Percentiles rank a stretch among this genome's conserved stretches.
These are phyloP conservation scores for Yponomeuta sedellus DNA, from an alignment of 2,888 invertebrate genomes.

Conservation along the genomic window DNA sequence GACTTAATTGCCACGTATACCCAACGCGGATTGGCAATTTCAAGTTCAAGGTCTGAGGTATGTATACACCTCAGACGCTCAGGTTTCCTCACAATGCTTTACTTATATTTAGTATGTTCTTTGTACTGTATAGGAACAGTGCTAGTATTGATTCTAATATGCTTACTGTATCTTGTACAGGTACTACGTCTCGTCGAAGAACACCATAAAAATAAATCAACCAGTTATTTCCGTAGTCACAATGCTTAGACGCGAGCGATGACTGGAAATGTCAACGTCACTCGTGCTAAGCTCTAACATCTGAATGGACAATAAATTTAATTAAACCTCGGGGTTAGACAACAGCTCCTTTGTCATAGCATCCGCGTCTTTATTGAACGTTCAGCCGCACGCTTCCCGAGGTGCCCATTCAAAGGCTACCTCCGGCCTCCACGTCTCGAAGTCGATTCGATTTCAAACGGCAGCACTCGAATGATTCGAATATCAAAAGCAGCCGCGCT, in stretches of 20 bases:
- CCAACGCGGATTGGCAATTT: too few species aligned
- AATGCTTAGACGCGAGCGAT: background rate
- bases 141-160: too few species aligned
- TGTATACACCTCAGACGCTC: too few species aligned
- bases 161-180: too few species aligned
- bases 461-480: slow-evolving; percentile 24
- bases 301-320: slow-evolving; percentile 38
- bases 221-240: background rate
- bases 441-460: slow-evolving; percentile 47
- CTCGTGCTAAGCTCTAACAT: slow-evolving; percentile 12
- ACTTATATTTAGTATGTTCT: too few species aligned
- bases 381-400: slow-evolving; percentile 35
- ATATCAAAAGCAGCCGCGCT: slow-evolving; percentile 48
- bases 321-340: slow-evolving; percentile 37
- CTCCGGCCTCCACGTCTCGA: slow-evolving; percentile 25
- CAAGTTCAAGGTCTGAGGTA: too few species aligned
- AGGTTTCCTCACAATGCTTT: too few species aligned
- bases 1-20: too few species aligned
- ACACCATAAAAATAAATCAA: too few species aligned
- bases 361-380: slow-evolving; percentile 35
- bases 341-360: slow-evolving; percentile 27
- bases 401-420: slow-evolving; percentile 15
- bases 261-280: slow-evolving; percentile 4
- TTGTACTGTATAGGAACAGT: too few species aligned
- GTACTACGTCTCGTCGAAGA: too few species aligned